Conservation (phyloP, 2,888 invertebrate genomes). For the Euspilapteryx auroguttella region DNA sequence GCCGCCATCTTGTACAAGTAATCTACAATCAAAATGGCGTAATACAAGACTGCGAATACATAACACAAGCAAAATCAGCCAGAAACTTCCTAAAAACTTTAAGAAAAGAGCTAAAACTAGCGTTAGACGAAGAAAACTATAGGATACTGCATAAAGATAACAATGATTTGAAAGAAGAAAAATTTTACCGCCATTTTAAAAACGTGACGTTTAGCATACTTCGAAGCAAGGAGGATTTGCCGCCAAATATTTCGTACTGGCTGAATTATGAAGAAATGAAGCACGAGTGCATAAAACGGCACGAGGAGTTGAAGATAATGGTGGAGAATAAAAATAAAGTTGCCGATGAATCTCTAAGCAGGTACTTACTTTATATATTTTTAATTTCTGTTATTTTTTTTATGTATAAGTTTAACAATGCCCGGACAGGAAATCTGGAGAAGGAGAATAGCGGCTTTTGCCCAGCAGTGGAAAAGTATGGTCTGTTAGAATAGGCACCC, state of each 20-base stretch:
- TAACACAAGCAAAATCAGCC: constrained; percentile 55
- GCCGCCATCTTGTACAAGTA: constrained; percentile 68
- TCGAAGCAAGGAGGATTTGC: constrained; percentile 41
- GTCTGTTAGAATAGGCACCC: too few species aligned
- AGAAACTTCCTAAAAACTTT: constrained; percentile 63
- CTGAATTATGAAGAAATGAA: constrained; percentile 62
- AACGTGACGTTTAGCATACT: constrained; percentile 61
- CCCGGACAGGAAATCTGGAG: too few species aligned
- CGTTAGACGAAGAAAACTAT: constrained; percentile 34
- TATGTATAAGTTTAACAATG: too few species aligned
- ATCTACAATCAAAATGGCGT: constrained; percentile 64
- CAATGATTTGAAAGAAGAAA: constrained; percentile 20
- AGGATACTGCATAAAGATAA: constrained; percentile 22
- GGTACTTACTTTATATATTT: too few species aligned
- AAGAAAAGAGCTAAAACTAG: constrained; percentile 55
- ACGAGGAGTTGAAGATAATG: constrained; percentile 36
- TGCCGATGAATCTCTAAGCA: constrained; percentile 23
- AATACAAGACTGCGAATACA: constrained; percentile 69
- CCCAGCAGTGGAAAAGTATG: too few species aligned
- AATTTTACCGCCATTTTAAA: constrained; percentile 37
- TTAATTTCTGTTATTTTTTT: too few species aligned
- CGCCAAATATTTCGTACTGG: constrained; percentile 54
- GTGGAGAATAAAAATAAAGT: constrained; percentile 31
- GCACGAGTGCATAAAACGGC: constrained; percentile 50
- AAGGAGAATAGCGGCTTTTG: too few species aligned